Conservation (phyloP, 2,888 invertebrate genomes). For the Acleris holmiana region DNA sequence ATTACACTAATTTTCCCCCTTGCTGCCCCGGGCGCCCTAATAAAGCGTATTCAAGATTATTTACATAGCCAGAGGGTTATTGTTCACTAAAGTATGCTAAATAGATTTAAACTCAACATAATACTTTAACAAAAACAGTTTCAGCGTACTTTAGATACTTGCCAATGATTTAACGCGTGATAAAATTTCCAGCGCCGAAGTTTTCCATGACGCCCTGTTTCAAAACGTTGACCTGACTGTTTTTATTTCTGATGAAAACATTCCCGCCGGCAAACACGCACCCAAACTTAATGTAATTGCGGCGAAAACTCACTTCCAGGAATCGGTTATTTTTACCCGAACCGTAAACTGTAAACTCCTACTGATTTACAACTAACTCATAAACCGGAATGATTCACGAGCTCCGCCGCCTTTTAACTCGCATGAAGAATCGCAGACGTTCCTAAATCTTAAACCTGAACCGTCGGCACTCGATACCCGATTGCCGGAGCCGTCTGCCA, state of each 20-base stretch:
- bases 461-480: conserved; percentile 4
- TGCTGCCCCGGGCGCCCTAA: conserved; percentile 13
- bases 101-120: not conserved
- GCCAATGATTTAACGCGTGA: not conserved
- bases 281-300: conserved; percentile 26
- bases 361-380: conserved; percentile 69
- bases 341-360: conserved; percentile 68
- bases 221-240: conserved; percentile 8
- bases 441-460: conserved; percentile 25
- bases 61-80: conserved; percentile 8
- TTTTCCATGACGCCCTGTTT: conserved; percentile 29
- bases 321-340: conserved; percentile 68
- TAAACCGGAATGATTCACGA: conserved; percentile 71
- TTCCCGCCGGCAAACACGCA: conserved; percentile 19
- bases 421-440: conserved; percentile 49
- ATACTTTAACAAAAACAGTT: not conserved
- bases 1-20: conserved; percentile 33
- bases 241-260: conserved; percentile 17
- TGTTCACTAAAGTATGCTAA: conserved; percentile 15
- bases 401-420: conserved; percentile 59
- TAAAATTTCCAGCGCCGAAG: conserved; percentile 18
- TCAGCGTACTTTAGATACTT: not conserved
- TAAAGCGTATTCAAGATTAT: conserved; percentile 29
- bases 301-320: conserved; percentile 10
- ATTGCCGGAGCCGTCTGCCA: conserved; percentile 65